Conservation (phyloP, 2,888 invertebrate genomes). For the Trachelus stipa region DNA sequence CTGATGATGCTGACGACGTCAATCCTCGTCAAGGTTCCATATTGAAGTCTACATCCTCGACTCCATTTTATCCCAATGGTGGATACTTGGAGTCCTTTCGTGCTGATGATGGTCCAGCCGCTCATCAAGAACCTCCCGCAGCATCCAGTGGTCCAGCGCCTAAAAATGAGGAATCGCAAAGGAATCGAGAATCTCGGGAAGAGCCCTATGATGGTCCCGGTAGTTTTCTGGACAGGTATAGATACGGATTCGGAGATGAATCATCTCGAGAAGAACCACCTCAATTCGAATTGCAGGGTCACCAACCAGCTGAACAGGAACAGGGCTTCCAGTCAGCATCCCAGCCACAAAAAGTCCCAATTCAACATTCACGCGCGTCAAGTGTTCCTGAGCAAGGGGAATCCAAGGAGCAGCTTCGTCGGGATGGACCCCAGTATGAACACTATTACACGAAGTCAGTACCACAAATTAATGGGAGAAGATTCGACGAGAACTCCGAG, state of each 20-base stretch:
- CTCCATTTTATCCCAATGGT: background rate
- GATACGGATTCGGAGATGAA: constrained; percentile 4
- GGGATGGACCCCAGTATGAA: background rate
- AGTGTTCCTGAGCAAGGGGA: background rate
- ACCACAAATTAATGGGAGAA: constrained; percentile 11
- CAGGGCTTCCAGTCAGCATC: background rate
- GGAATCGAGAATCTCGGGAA: background rate
- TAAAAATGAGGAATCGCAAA: background rate
- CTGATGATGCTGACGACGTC: background rate
- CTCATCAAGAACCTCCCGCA: background rate
- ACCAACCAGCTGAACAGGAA: background rate
- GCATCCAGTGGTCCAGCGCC: background rate
- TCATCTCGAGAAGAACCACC: constrained; percentile 1
- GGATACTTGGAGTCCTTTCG: background rate
- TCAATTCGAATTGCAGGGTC: background rate
- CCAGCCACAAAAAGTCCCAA: background rate
- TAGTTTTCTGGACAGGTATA: background rate
- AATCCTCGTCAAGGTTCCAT: background rate
- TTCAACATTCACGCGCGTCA: background rate
- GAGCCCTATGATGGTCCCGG: background rate
- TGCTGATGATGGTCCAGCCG: background rate
- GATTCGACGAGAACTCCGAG: constrained; percentile 13
- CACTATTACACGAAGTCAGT: constrained; percentile 10
- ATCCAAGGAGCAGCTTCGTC: background rate
- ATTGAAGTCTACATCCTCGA: background rate